Evolutionary conservation across 2,113 vertebrate genomes (phyloP), one percentile per base, ranked within the genome.

Genomic region (Empidonax alnorum): DNA sequence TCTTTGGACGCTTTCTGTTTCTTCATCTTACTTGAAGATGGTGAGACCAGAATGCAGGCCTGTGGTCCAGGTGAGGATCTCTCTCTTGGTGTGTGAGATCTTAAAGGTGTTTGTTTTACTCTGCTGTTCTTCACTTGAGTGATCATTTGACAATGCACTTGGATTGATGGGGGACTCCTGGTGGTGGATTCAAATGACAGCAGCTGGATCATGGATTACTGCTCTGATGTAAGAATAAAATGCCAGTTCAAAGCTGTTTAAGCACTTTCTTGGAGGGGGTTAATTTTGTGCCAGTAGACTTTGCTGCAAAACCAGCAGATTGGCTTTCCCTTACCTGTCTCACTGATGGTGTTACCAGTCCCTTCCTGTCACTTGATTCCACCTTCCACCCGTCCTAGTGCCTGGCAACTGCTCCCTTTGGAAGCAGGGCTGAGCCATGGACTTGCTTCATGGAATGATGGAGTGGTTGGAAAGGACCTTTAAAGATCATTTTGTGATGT

Each of bases 1-100:
- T 96, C n/a, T 86, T 81, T 92, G 80, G 39, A 78, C 11, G 5
- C 3, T 72, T 87, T 92, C 62, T 92, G 5, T 92, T 91, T 90
- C 44, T 86, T 88, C 59, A 10, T 92, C 46, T 78, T 80, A 9
- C 52, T 67, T 72, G 47, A 94, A 90, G 95, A 35, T 75, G 89
- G 39, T 78, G 80, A 87, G 77, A 81, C 61, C 56, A 87, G 58
- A 84, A 68, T 52, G 42, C 65, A 84, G 84, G 41, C 46, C 12
- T 24, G 1, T 59, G 39, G 33, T 86, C 39, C 83, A 93, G 93
- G 93, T 95, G 80, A 97, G 84, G 7, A 46, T 83, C 19, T 84
- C 14, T 65, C 33, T 66, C 65, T n/a, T n/a, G 18, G 8, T 35
- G 47, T 89, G 56, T 68, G 39, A 82, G 15, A 18, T 75, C 56